Base-by-base conservation (phyloP, 1,140 invertebrate genomes). In the Aphelenchoides besseyi region DNA sequence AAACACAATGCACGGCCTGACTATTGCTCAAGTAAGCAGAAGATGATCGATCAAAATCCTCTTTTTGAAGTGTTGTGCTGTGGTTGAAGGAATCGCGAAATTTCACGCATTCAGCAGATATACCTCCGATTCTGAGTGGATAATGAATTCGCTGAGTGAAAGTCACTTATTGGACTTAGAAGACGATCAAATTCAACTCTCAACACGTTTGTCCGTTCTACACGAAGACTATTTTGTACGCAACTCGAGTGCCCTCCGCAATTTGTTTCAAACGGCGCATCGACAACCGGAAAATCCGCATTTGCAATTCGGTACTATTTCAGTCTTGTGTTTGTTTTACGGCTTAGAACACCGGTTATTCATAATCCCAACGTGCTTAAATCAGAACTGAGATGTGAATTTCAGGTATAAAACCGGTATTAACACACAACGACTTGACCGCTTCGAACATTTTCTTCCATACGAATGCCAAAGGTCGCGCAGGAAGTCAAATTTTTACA, bases 351-450 rank as follows among this genome's bases (percentile, higher is more conserved):
- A n/a, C 41, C 41, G 9, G 9, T 9, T 48, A 48, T n/a, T n/a
- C n/a, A n/a, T n/a, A n/a, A n/a, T n/a, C n/a, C n/a, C 41, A 48
- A 48, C n/a, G 9, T 48, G 41, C 9, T 48, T n/a, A 48, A 48
- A 48, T 9, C 9, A 9, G n/a, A 48, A 9, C 41, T 48, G 9
- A 48, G 41, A 48, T 48, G 9, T 48, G n/a, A 52, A 52, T 37
- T 66, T 37, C 23, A 66, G 63, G 63, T n/a, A 53, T 66, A 12
- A 66, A 66, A 53, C 63, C 63, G 0, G 63, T 66, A 3, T n/a
- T 66, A 0, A n/a, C 63, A 12, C 63, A 66, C 30, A 33, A 33
- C 12, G 63, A 66, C 29, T 32, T 66, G 0, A 18, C 16, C 16
- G 16, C 18, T 1, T 23, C 16, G n/a, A 66, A 66, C 36, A 66